These are phyloP conservation scores for Pygocentrus nattereri DNA, from an alignment of 2,797 vertebrate species.

Conservation along the genomic window DNA sequence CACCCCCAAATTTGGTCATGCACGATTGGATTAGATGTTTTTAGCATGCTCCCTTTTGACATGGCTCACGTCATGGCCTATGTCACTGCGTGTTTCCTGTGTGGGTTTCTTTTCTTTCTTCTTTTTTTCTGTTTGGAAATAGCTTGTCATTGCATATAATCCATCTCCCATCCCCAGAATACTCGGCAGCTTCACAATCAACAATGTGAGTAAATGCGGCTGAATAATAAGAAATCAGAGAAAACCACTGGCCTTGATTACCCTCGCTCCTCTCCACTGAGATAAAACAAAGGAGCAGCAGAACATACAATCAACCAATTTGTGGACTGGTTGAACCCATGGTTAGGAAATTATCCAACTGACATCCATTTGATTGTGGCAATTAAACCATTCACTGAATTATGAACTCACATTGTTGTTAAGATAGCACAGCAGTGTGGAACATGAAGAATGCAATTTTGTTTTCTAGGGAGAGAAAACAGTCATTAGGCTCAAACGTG, in stretches of 20 bases:
- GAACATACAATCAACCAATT: conserved; percentile 52
- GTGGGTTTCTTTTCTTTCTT: background rate
- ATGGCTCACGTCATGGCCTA: conserved; percentile 29
- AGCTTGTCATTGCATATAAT: conserved; percentile 31
- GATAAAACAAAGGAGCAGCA: conserved; percentile 45
- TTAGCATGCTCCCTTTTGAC: conserved; percentile 35
- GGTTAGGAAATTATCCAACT: conserved; percentile 61
- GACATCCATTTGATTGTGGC: conserved; percentile 62
- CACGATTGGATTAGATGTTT: conserved; percentile 48
- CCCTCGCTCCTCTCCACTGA: conserved; percentile 16
- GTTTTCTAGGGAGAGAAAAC: conserved; percentile 27
- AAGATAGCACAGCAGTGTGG: conserved; percentile 62
- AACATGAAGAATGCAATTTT: conserved; percentile 60
- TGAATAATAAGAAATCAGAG: conserved; percentile 55
- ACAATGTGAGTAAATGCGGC: conserved; percentile 18
- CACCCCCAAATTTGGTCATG: conserved; percentile 46
- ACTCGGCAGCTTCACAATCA: conserved; percentile 36
- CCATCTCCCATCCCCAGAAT: conserved; percentile 40
- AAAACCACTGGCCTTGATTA: conserved; percentile 29
- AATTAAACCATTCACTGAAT: conserved; percentile 67
- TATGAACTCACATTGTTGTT: conserved; percentile 65
- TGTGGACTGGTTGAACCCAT: conserved; percentile 59
- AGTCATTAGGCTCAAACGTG: background rate
- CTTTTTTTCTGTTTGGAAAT: conserved; percentile 31
- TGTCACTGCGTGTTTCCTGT: conserved; percentile 48